These are phyloP conservation scores for Phylloscopus whistleri DNA, from an alignment of 2,113 vertebrate species.

Conservation along the genomic window DNA sequence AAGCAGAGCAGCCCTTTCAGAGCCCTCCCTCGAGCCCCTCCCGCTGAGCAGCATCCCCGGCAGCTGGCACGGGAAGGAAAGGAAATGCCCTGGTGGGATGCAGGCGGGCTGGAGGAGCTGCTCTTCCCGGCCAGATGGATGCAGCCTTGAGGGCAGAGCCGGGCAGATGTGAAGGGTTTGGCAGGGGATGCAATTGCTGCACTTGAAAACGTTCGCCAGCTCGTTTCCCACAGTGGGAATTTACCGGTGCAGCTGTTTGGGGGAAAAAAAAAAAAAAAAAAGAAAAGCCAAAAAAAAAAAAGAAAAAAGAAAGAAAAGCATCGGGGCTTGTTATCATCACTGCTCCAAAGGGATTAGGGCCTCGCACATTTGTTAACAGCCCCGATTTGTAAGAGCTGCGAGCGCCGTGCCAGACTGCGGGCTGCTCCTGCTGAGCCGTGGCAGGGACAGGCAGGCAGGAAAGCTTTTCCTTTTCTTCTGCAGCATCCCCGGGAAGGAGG, in stretches of 20 bases:
- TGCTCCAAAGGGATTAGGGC: conserved; percentile 35
- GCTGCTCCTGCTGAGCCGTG: conserved; percentile 38
- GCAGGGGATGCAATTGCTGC: conserved; percentile 33
- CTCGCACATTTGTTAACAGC: conserved; percentile 46
- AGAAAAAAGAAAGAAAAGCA: background rate
- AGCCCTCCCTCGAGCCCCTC: background rate
- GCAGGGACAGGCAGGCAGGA: conserved; percentile 16
- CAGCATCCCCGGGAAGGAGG: background rate
- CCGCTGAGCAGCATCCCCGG: conserved; percentile 24
- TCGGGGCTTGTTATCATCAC: conserved; percentile 6
- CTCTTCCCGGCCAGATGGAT: conserved; percentile 49
- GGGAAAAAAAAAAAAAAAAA: background rate
- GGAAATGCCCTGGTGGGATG: conserved; percentile 45
- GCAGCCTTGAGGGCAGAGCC: conserved; percentile 4
- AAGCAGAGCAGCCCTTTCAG: background rate
- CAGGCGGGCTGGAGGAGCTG: conserved; percentile 42
- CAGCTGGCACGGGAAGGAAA: conserved; percentile 62
- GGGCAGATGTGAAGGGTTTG: conserved; percentile 53
- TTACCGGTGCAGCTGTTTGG: background rate
- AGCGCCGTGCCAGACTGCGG: conserved; percentile 24
- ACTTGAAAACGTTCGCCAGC: conserved; percentile 41
- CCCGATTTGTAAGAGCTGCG: conserved; percentile 50
- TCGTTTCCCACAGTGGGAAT: conserved; percentile 48
- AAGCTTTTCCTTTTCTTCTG: conserved; percentile 1
- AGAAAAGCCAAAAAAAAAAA: no score